Evolutionary conservation across 2,797 vertebrate species (phyloP), one percentile per base, ranked within the genome.

Genomic region (Gallinago solitaria): DNA sequence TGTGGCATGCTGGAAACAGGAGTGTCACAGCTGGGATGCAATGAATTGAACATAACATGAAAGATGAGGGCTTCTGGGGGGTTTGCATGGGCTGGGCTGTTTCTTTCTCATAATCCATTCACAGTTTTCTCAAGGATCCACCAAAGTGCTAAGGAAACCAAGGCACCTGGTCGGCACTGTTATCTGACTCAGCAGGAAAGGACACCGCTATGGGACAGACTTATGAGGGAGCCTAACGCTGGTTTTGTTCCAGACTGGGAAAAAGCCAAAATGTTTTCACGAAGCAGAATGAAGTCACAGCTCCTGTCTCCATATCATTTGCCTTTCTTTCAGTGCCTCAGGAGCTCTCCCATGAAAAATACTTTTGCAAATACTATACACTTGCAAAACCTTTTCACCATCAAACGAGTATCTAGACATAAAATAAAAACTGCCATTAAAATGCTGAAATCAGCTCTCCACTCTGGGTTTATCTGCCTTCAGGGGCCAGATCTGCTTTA

Each of bases 241-340:
- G 73, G 0, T 88, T 92, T 83, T 86, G 24, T 86, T 90, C 50
- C 51, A 39, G 50, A 43, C 47, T 48, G 63, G 47, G 77, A 71
- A 88, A 75, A 83, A 82, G 48, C 50, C 83, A 88, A 78, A 94
- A 87, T 76, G 32, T 19, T 86, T 93, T 88, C 63, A 61, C 28
- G 47, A 83, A 78, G 15, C 21, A 69, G 45, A 90, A 73, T 47
- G 83, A 93, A 87, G 37, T 81, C 83, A 83, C 18, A 90, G 51
- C 65, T 91, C 28, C 54, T 83, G 54, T 65, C 73, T 90, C 32
- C 6, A 4, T 45, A 48, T 28, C 54, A 64, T 37, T 74, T 2
- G 9, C 18, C 63, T 88, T 81, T 67, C 61, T 95, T 64, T 81
- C 41, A n/a, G 35, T 54, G 69, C 73, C 85, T 93, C 37, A 32